Conservation (phyloP, 2,113 vertebrate species). For the Salvelinus fontinalis region DNA sequence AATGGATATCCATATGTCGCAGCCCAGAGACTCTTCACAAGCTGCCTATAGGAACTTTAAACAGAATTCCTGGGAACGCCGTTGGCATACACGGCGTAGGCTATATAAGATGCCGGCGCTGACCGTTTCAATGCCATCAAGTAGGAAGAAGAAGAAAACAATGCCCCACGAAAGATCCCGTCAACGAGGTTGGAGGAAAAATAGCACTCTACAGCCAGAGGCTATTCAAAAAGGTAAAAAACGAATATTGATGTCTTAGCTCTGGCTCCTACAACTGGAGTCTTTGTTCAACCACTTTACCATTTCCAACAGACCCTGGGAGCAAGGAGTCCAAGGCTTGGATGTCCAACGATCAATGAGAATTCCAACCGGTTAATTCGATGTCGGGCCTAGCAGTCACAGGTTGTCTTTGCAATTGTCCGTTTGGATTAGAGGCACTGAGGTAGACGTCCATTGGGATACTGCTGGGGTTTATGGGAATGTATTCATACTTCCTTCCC, state of each 20-base stretch:
- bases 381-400: not conserved
- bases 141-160: not conserved
- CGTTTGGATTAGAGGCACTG: slow-evolving; percentile 37
- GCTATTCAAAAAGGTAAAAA: not conserved
- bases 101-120: not conserved
- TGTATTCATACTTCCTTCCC: slow-evolving; percentile 14
- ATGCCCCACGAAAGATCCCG: not conserved
- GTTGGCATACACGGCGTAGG: not conserved
- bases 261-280: not conserved
- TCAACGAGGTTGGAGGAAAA: not conserved
- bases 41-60: slow-evolving; percentile 36
- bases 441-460: slow-evolving; percentile 13
- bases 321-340: not conserved
- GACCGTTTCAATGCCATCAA: not conserved
- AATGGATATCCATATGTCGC: slow-evolving; percentile 45
- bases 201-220: not conserved
- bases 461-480: slow-evolving; percentile 13
- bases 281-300: not conserved
- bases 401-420: slow-evolving; percentile 2
- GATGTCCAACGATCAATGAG: slow-evolving; percentile 3
- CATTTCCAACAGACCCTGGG: not conserved
- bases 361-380: slow-evolving; percentile 9
- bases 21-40: slow-evolving; percentile 28
- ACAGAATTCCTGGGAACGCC: slow-evolving; percentile 28
- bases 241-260: not conserved